Evolutionary conservation across 2,113 vertebrate genomes (phyloP).

Genomic region (Protobothrops flavoviridis): DNA sequence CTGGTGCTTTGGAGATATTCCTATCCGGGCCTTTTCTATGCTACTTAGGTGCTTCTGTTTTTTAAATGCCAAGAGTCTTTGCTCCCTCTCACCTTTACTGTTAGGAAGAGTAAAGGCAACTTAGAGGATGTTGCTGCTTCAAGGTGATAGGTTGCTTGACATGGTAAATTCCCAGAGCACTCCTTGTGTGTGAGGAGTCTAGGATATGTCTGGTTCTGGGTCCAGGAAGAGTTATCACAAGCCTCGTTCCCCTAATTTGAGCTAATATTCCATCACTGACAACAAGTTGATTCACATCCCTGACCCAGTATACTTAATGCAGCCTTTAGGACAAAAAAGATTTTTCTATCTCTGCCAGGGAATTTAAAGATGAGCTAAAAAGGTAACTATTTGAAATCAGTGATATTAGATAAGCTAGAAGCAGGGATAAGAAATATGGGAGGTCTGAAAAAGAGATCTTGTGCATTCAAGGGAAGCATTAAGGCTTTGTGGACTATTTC

Average conservation of each 20-base stretch:
- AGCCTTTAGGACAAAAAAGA: neutral
- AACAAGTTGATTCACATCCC: neutral
- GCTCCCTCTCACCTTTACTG: neutral
- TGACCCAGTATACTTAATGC: neutral
- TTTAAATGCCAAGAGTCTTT: neutral
- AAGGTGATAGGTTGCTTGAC: neutral
- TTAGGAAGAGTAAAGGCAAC: neutral
- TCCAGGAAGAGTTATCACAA: neutral
- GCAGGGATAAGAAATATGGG: neutral
- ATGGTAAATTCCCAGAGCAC: neutral
- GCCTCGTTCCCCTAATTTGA: neutral
- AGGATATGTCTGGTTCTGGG: neutral
- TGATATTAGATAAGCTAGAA: neutral
- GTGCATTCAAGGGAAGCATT: neutral
- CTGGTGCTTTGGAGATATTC: neutral
- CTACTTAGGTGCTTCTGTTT: neutral
- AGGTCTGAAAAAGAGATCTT: neutral
- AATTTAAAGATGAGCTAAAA: neutral
- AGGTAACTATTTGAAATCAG: neutral
- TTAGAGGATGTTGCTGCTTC: neutral
- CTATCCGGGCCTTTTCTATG: neutral
- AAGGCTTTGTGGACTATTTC: neutral
- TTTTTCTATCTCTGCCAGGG: neutral
- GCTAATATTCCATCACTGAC: neutral
- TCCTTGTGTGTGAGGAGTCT: neutral